phyloP scores from a whole-genome alignment of 2,888 invertebrate genomes.

The Drosophila trichaetosa region DNA sequence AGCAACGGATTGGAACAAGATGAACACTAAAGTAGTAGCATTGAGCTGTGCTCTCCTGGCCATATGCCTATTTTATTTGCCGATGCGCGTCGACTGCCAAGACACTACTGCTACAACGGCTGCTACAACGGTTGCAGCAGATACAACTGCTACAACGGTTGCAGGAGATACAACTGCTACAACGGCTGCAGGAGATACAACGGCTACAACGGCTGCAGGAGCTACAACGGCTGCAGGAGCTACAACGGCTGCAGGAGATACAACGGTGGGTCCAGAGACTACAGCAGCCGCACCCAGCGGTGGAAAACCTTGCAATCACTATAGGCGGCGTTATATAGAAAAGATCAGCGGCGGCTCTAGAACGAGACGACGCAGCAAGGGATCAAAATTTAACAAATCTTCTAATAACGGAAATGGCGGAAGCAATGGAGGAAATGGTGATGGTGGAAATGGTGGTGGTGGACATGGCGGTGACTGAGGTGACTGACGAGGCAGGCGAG shows the following conservation, averaged over 20 bases:
- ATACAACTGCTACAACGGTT: background rate
- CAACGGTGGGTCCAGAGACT: background rate
- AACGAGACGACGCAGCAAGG: no score
- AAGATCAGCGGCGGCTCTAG: no score
- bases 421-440: background rate
- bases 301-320: no score
- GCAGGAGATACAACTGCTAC: background rate
- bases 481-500: background rate
- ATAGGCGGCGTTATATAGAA: fast-evolving
- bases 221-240: background rate
- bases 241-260: background rate
- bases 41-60: conserved; percentile 37
- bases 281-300: no score
- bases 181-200: conserved; percentile 7
- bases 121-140: background rate
- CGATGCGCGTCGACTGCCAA: conserved; percentile 10
- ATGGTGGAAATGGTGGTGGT: background rate
- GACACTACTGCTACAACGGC: background rate
- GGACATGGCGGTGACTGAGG: no score
- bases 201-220: background rate
- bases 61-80: conserved; percentile 24
- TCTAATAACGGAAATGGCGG: background rate
- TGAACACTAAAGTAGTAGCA: conserved; percentile 15
- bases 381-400: background rate
- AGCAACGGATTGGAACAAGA: conserved; percentile 8